These are phyloP conservation scores for Spodoptera picta DNA, from an alignment of 2,888 invertebrate genomes.

Conservation along the genomic window DNA sequence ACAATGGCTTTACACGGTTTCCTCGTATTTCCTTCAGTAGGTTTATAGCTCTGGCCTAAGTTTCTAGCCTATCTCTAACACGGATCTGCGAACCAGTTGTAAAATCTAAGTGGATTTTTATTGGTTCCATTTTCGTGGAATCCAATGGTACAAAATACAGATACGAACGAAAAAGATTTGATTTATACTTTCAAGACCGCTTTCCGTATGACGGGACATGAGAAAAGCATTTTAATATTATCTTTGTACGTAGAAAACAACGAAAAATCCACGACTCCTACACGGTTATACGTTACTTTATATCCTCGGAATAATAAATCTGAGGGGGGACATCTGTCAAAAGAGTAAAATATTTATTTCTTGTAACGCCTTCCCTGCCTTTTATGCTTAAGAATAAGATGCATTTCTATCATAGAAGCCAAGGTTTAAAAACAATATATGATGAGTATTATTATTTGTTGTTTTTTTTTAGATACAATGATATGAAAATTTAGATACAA, in stretches of 20 bases:
- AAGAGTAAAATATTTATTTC: slow-evolving; percentile 87
- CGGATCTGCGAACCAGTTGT: slow-evolving; percentile 43
- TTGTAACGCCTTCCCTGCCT: slow-evolving; percentile 72
- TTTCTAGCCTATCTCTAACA: slow-evolving; percentile 37
- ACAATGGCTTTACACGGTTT: slow-evolving; percentile 32
- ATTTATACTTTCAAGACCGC: slow-evolving; percentile 73
- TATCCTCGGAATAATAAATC: slow-evolving; percentile 83
- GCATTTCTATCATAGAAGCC: slow-evolving; percentile 56
- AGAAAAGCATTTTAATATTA: slow-evolving; percentile 76
- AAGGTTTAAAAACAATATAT: slow-evolving; percentile 17
- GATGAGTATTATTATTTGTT: background rate
- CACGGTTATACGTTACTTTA: slow-evolving; percentile 76
- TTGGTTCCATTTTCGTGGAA: slow-evolving; percentile 26
- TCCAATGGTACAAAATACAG: slow-evolving; percentile 4
- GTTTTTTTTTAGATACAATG: no score
- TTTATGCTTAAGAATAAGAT: slow-evolving; percentile 69
- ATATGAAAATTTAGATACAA: no score
- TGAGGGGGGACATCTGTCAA: slow-evolving; percentile 85
- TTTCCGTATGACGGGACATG: slow-evolving; percentile 70
- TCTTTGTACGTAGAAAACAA: slow-evolving; percentile 74
- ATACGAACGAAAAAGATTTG: slow-evolving; percentile 63
- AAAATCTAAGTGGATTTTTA: slow-evolving; percentile 47
- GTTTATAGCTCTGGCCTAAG: slow-evolving; percentile 38
- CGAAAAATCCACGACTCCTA: slow-evolving; percentile 71
- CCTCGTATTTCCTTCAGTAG: slow-evolving; percentile 25